phyloP scores from a whole-genome alignment of 2,888 invertebrate genomes.

The Drosophila histrio region DNA sequence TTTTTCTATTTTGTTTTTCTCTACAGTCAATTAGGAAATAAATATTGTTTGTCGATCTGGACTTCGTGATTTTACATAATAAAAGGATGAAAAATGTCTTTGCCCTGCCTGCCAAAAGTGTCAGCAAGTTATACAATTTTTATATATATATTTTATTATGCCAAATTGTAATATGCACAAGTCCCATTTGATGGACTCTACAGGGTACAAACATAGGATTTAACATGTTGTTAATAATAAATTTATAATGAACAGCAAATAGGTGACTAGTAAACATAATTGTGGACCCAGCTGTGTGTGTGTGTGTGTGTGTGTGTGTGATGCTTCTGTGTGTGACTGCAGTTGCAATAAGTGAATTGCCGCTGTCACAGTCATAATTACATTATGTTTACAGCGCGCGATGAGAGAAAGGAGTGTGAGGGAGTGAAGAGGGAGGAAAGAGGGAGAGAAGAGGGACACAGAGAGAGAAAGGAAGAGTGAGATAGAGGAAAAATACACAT shows the following conservation, averaged over 20 bases:
- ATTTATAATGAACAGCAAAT: slow-evolving; percentile 24
- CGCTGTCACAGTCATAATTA: slow-evolving; percentile 56
- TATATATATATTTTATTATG: too few relatives aligned
- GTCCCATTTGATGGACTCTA: background rate
- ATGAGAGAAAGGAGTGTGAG: background rate
- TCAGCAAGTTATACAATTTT: too few relatives aligned
- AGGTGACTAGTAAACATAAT: slow-evolving; percentile 21
- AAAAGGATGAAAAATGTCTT: too few relatives aligned
- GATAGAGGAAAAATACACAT: background rate
- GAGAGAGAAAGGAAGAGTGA: background rate
- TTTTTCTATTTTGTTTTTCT: too few relatives aligned
- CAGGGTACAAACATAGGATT: background rate
- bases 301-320: background rate
- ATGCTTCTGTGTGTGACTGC: slow-evolving; percentile 19
- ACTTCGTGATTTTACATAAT: too few relatives aligned
- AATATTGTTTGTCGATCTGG: too few relatives aligned
- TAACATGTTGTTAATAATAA: slow-evolving; percentile 11
- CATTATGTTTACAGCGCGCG: slow-evolving; percentile 44
- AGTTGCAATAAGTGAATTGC: slow-evolving; percentile 56
- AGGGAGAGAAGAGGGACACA: background rate
- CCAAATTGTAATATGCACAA: background rate
- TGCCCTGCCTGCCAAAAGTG: too few relatives aligned
- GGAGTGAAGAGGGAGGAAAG: background rate
- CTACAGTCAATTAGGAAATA: too few relatives aligned
- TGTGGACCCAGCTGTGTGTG: slow-evolving; percentile 6